Base-by-base conservation (phyloP, 2,797 vertebrate genomes). In the Enteromius thamalakanensis region DNA sequence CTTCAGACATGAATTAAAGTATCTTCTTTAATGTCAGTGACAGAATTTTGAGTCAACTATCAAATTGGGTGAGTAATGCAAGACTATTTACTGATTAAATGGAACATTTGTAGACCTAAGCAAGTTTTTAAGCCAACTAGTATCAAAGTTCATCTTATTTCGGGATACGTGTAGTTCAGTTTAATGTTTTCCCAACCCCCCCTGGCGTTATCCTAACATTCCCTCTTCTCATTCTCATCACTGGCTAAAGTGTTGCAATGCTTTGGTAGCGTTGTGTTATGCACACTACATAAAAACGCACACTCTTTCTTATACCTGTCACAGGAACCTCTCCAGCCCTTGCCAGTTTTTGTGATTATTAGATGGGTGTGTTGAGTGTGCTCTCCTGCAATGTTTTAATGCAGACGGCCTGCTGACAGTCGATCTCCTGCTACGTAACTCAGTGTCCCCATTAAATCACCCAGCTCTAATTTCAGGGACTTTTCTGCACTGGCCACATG, bases 81-180 rank as follows among this genome's bases (percentile, higher is more conserved):
- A 82, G 53, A 58, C 26, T 67, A 42, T 55, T 49, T 65, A 77
- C 17, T 79, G 64, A 79, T 64, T 82, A 45, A 86, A 82, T 77
- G 68, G 60, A 86, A 81, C 76, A 78, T 79, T 80, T 84, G 72
- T 84, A 58, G 84, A 69, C 64, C 45, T 47, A 71, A 84, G 67
- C 64, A 58, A 29, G 26, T 53, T 84, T 37, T 23, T 1, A 19
- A 77, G 82, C 86, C 86, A 87, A 87, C 72, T 86, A 42, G 47
- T 79, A 85, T 76, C 84, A 88, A 83, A 84, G 87, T 82, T 83
- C 55, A 3, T 53, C 62, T 85, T 87, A 84, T 85, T 79, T 88
- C 26, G 21, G 72, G 47, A 81, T 72, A 69, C 47, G 45, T 34
- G 49, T 64, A 51, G 45, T 76, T 80, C 64, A 71, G 76, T 15